These are phyloP conservation scores for Pyrgilauda ruficollis DNA, from an alignment of 2,113 vertebrate species.

Conservation along the genomic window DNA sequence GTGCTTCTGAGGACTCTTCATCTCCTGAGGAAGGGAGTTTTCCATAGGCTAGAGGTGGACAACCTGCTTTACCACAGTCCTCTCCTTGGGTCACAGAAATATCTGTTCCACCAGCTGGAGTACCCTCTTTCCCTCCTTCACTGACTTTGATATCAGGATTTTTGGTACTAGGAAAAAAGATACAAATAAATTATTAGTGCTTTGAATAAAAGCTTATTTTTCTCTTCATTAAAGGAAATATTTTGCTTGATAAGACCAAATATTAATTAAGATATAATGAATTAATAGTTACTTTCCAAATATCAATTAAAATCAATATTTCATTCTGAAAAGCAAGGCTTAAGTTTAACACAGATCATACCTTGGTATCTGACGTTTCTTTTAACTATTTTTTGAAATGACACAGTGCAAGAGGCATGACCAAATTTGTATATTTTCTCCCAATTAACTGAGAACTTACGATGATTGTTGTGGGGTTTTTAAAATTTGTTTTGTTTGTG, in stretches of 20 bases:
- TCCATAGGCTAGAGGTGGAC: not conserved
- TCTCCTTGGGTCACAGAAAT: not conserved
- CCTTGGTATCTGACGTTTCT: not conserved
- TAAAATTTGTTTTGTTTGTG: not conserved
- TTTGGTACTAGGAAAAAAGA: not conserved
- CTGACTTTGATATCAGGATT: not conserved
- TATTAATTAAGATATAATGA: not conserved
- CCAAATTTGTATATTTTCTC: not conserved
- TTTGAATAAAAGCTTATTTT: not conserved
- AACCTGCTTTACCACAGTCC: not conserved
- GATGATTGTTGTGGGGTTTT: fast-evolving
- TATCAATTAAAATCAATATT: not conserved
- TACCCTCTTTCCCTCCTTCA: not conserved
- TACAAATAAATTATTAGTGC: not conserved
- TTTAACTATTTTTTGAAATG: not conserved
- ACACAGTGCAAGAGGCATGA: not conserved
- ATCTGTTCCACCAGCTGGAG: not conserved
- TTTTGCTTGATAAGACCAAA: not conserved
- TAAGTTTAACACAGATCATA: not conserved
- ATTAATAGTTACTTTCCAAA: not conserved
- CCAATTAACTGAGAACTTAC: not conserved
- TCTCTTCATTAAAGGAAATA: not conserved
- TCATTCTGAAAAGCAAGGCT: not conserved
- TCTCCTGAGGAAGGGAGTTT: not conserved
- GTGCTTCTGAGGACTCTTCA: not conserved